phyloP scores from a whole-genome alignment of 1,140 invertebrate species.

The Drosophila subobscura region DNA sequence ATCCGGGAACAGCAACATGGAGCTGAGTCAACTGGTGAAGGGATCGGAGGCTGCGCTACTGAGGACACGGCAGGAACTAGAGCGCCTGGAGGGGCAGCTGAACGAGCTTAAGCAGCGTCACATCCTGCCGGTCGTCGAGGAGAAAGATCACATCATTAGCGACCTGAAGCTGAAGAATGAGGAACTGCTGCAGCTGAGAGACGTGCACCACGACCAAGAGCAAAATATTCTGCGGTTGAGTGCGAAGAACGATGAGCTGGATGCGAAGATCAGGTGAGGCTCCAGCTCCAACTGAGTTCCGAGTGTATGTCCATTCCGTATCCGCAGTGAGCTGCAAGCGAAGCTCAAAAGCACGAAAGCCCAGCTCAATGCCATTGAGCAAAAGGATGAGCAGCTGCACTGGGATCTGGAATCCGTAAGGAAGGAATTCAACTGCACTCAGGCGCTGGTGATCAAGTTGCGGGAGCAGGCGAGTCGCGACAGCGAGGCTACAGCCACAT shows the following conservation, averaged over 20 bases:
- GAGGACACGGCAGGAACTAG: neutral
- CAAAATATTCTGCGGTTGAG: neutral
- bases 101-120: slow-evolving; percentile 1
- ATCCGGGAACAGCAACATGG: slow-evolving; percentile 16
- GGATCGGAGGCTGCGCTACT: neutral
- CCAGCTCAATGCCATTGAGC: neutral
- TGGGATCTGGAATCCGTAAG: slow-evolving; percentile 20
- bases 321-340: slow-evolving; percentile 21
- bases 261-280: slow-evolving; percentile 15
- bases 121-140: neutral
- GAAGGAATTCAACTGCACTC: slow-evolving; percentile 7
- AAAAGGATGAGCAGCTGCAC: slow-evolving; percentile 9
- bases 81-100: slow-evolving; percentile 9
- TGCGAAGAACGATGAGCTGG: neutral
- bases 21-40: slow-evolving; percentile 1
- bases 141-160: slow-evolving; percentile 3
- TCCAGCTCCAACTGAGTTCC: too few species aligned
- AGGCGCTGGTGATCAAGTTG: slow-evolving; percentile 10
- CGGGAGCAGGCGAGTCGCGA: slow-evolving; percentile 19
- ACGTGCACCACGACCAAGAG: neutral
- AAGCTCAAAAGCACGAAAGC: neutral
- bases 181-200: slow-evolving; percentile 12
- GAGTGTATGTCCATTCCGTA: neutral
- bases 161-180: slow-evolving; percentile 14
- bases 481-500: too few species aligned